These are phyloP conservation scores for Chloropsis cyanopogon DNA, from an alignment of 2,113 vertebrate genomes.

Conservation along the genomic window DNA sequence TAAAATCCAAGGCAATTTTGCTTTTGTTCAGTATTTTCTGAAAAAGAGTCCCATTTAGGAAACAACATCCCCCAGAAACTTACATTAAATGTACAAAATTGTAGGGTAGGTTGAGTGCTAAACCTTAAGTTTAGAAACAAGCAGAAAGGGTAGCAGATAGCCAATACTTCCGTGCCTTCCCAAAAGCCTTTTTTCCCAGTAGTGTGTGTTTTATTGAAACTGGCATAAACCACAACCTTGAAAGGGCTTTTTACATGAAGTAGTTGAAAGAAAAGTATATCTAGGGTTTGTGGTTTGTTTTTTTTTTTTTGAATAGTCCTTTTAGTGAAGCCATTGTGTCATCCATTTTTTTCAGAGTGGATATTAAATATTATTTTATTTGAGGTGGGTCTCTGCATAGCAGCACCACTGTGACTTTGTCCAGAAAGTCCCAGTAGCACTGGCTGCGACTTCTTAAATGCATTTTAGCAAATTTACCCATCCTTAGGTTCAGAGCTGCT, in stretches of 20 bases:
- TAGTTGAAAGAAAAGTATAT: neutral
- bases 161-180: neutral
- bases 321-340: neutral
- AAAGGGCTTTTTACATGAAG: neutral
- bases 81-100: neutral
- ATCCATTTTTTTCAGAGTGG: neutral
- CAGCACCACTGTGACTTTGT: neutral
- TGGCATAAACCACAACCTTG: neutral
- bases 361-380: neutral
- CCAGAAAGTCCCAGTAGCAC: neutral
- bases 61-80: neutral
- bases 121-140: neutral
- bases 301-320: neutral
- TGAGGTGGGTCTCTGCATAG: neutral
- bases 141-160: neutral
- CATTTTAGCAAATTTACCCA: neutral
- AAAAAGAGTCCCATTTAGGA: neutral
- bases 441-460: neutral
- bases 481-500: neutral
- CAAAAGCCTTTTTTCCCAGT: neutral
- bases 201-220: neutral
- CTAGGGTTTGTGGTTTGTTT: neutral
- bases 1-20: neutral
- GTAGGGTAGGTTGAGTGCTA: neutral
- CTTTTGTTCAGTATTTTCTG: neutral